Conservation (phyloP, 1,140 invertebrate species). For the Leptopilina boulardi region DNA sequence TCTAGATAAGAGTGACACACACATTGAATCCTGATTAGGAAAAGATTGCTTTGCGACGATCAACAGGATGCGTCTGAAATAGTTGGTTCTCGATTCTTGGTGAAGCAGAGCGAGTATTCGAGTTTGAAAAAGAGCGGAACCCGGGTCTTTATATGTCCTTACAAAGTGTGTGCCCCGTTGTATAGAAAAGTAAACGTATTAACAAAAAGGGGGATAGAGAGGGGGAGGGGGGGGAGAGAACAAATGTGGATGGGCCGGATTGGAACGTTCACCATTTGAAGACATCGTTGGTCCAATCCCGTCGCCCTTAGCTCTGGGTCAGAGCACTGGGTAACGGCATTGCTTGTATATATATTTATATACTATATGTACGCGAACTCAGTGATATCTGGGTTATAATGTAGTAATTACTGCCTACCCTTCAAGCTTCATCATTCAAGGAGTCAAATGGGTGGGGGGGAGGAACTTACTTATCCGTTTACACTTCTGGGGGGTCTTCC, state of each 20-base stretch:
- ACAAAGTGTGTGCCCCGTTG: slow-evolving; percentile 33
- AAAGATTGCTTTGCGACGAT: not conserved
- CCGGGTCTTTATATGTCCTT: slow-evolving; percentile 40
- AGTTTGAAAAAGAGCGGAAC: slow-evolving; percentile 28
- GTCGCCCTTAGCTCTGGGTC: slow-evolving; percentile 72
- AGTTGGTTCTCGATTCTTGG: slow-evolving; percentile 25
- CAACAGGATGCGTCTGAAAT: slow-evolving; percentile 33
- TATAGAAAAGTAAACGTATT: not conserved
- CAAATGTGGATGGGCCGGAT: slow-evolving; percentile 58
- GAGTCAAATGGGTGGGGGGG: no score
- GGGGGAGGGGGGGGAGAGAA: slow-evolving; percentile 35
- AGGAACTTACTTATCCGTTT: no score
- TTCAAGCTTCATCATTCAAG: slow-evolving; percentile 4
- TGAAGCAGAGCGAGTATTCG: slow-evolving; percentile 1
- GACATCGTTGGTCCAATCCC: slow-evolving; percentile 51
- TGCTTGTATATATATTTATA: slow-evolving; percentile 42
- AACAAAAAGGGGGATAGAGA: no score
- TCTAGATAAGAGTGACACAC: not conserved
- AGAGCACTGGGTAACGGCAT: slow-evolving; percentile 70
- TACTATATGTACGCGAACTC: slow-evolving; percentile 29
- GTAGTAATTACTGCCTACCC: slow-evolving; percentile 60
- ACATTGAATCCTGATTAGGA: slow-evolving; percentile 27
- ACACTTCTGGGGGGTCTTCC: no score
- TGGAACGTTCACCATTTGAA: slow-evolving; percentile 60
- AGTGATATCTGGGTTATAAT: slow-evolving; percentile 70